Evolutionary conservation across 2,797 vertebrate genomes (phyloP), one percentile per base, ranked within the genome.

Genomic region (Rhinoraja longicauda): DNA sequence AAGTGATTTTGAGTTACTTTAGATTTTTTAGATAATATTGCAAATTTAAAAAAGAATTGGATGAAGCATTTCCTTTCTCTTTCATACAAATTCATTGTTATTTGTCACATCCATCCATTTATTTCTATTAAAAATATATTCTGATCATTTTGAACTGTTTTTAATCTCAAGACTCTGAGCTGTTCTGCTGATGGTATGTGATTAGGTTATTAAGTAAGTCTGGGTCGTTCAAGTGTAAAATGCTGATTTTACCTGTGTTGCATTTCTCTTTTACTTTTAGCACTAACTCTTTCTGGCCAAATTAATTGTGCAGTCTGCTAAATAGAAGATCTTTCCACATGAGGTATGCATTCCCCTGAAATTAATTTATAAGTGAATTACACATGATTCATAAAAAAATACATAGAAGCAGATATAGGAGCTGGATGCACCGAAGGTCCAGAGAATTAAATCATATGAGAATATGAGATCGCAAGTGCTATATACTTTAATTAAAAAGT

Each of bases 201-300:
- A 70, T 67, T 45, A 39, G 88, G 21, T 67, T 90, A 72, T 70
- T 70, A 90, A 70, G 32, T 70, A 70, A 62, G 64, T 24, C 86
- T 90, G 32, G 12, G 7, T 90, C 88, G 90, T n/a, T 15, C 62
- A 90, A 70, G 64, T 70, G 32, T 90, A 29, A 70, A 72, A 90
- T 90, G 2, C 64, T 39, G 62, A 67, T 70, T 90, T 90, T 88
- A 90, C 86, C 86, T 70, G 6, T 36, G 17, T 36, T 19, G 21
- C 32, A 90, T 70, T 19, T 90, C 88, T 90, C 17, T 17, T 62
- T 86, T 86, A 86, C 59, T 86, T 62, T 62, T 62, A 82, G 57
- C 26, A 86, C 15, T 64, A 64, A n/a, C 39, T 29, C 72, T 91
- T 39, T 67, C 36, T 39, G 19, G 8, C 70, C 36, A 21, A 72